Evolutionary conservation across 2,888 invertebrate species (phyloP), one percentile per base, ranked within the genome.

Genomic region (Rhimphoctona megacephalus): DNA sequence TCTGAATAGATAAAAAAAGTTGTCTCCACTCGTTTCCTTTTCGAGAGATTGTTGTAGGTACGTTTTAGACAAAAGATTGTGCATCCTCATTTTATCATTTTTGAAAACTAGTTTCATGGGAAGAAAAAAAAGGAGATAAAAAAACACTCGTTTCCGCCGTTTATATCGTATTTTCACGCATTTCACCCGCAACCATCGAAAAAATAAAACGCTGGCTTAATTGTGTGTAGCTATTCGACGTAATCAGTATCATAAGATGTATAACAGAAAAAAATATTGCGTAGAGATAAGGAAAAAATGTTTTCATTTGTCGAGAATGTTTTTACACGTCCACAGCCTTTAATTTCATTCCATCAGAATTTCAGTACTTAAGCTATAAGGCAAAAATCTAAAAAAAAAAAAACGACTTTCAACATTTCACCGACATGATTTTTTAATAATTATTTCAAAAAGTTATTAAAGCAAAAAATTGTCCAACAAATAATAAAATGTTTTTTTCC

Each of bases 181-280:
- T 61, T 61, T 61, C 30, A 61, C 61, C 61, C 61, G 30, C 61
- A 61, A 61, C 61, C 61, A 61, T 61, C 61, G 30, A 61, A 30
- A 30, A 30, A 4, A 49, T 0, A 49, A 17, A 57, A 57, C 17
- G 61, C 61, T 61, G 61, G 61, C 61, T 61, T 61, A 61, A 30
- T 30, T 61, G 30, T 61, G 30, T 61, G 61, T 61, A 61, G 61
- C 61, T 61, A 14, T 61, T 61, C 61, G 61, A 30, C 61, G 61
- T 61, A 61, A 61, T 61, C 17, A 30, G 61, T 61, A 61, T 61
- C 25, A 30, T 61, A 61, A 61, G 30, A 61, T 17, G 30, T 61
- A 61, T 61, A 30, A 61, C 17, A 61, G 25, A 17, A 17, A 61
- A 61, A 30, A 61, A 61, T 57, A 61, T 30, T 61, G 14, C 6